phyloP scores from a whole-genome alignment of 2,113 vertebrate species.

The Crotalus helleri region DNA sequence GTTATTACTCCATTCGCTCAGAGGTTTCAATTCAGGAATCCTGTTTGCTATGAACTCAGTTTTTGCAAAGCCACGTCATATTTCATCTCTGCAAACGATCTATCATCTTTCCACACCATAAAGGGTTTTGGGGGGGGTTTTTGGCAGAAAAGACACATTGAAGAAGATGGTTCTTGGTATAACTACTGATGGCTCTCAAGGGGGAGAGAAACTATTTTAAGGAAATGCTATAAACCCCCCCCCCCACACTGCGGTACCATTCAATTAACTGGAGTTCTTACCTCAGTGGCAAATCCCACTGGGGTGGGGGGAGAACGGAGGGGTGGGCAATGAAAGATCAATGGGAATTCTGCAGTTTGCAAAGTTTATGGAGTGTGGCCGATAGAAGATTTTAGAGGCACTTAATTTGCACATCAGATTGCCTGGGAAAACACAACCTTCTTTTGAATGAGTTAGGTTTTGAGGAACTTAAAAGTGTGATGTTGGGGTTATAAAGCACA shows the following conservation, averaged over 20 bases:
- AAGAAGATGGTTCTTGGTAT: neutral
- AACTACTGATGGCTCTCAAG: neutral
- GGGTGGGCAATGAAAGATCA: neutral
- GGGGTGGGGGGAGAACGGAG: neutral
- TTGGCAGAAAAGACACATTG: neutral
- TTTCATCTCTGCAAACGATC: neutral
- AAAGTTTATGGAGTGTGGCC: neutral
- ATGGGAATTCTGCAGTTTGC: slow-evolving; percentile 3
- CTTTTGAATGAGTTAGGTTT: neutral
- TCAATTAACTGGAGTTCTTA: slow-evolving; percentile 2
- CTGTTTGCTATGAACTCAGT: neutral
- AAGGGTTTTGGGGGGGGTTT: neutral
- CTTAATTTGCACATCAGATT: neutral
- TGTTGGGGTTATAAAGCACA: neutral
- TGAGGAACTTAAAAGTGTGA: neutral
- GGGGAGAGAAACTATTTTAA: neutral
- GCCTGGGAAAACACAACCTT: neutral
- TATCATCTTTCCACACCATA: neutral
- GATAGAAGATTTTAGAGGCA: neutral
- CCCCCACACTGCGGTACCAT: neutral
- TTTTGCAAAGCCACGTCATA: neutral
- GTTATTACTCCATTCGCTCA: neutral
- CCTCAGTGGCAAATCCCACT: neutral
- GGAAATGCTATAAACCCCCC: neutral
- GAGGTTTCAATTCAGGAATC: neutral